Percentiles rank a stretch among this genome's conserved stretches.
Evolutionary conservation across 1,140 invertebrate species (phyloP).

Genomic region (Euschistus heros): DNA sequence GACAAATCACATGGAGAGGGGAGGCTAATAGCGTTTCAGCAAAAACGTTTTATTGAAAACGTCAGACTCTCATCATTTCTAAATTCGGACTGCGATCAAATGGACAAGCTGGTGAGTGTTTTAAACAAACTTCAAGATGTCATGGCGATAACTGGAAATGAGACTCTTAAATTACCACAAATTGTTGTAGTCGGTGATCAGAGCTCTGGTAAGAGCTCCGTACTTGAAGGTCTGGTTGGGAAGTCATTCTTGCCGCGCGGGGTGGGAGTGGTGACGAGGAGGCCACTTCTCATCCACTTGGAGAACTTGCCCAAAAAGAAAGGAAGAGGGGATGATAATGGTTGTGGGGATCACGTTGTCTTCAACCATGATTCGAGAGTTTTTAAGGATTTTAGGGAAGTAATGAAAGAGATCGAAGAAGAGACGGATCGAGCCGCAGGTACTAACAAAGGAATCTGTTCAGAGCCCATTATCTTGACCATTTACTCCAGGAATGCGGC

Average conservation of each 20-base stretch:
- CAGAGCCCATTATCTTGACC: conserved; percentile 56
- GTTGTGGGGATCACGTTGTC: conserved; percentile 52
- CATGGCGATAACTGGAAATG: conserved; percentile 15
- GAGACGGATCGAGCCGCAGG: conserved; percentile 61
- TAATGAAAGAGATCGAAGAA: conserved; percentile 60
- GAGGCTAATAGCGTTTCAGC: too few species aligned
- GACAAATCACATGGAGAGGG: too few species aligned
- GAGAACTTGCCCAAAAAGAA: neutral
- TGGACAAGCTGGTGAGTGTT: conserved; percentile 26
- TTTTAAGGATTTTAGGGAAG: conserved; percentile 53
- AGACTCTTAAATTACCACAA: conserved; percentile 27
- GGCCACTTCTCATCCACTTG: conserved; percentile 28
- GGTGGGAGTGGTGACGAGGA: conserved; percentile 27
- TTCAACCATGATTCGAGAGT: conserved; percentile 57
- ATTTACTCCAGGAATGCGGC: conserved; percentile 56
- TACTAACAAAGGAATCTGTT: conserved; percentile 57
- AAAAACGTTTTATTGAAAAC: too few species aligned
- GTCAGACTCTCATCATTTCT: neutral
- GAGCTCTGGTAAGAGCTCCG: conserved; percentile 33
- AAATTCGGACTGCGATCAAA: conserved; percentile 12
- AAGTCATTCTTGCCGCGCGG: conserved; percentile 30
- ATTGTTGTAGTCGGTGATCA: conserved; percentile 37
- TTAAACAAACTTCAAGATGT: conserved; percentile 30
- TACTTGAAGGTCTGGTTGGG: conserved; percentile 29
- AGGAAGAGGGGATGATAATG: conserved; percentile 1